Evolutionary conservation across 2,113 vertebrate species (phyloP).

Genomic region (Alligator sinensis): DNA sequence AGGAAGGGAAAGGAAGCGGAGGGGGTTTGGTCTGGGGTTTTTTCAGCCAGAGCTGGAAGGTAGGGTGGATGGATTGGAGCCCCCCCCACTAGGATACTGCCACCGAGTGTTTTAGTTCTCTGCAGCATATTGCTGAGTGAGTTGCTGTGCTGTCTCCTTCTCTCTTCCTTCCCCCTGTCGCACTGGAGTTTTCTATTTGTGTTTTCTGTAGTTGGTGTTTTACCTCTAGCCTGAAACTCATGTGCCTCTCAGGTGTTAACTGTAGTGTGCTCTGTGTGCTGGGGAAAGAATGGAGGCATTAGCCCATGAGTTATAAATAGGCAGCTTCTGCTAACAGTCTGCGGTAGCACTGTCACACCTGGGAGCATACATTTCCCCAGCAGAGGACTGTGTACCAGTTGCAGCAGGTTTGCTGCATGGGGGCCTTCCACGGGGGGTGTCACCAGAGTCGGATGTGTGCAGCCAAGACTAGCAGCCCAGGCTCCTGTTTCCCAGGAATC

Average conservation of each 20-base stretch:
- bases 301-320: not conserved
- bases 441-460: not conserved
- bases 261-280: not conserved
- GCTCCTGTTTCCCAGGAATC: not conserved
- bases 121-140: too few species aligned
- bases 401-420: not conserved
- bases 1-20: too few species aligned
- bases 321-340: not conserved
- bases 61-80: too few species aligned
- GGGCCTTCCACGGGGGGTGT: too few species aligned
- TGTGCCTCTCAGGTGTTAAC: not conserved
- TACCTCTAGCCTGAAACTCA: not conserved
- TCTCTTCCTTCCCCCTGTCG: too few species aligned
- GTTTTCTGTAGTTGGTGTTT: not conserved
- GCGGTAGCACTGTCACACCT: not conserved
- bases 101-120: too few species aligned
- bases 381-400: not conserved
- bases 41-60: too few species aligned
- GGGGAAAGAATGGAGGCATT: not conserved
- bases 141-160: too few species aligned
- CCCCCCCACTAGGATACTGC: too few species aligned
- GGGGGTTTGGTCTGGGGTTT: too few species aligned
- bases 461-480: fast-evolving
- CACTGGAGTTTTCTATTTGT: not conserved
- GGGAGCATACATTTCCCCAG: not conserved